Evolutionary conservation across 2,113 vertebrate genomes (phyloP), one percentile per base, ranked within the genome.

Genomic region (Notarius lentiginosus): DNA sequence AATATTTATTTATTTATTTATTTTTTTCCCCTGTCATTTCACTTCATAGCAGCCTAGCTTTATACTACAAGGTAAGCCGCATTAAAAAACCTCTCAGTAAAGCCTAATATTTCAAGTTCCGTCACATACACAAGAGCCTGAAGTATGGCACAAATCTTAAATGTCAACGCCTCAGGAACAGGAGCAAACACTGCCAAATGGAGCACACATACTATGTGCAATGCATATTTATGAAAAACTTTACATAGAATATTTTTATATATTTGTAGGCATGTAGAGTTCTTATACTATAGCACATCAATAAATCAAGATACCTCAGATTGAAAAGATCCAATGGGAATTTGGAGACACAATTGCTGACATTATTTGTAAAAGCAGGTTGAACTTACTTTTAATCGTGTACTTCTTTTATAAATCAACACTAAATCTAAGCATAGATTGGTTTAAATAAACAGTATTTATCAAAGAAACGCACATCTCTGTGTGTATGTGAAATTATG

Each of bases 111-210:
- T 89, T 90, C 86, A 90, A 90, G 84, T 90, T 89, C 79, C 70
- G 56, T 90, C 86, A 89, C 90, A 88, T 90, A 85, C 90, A 90
- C 84, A 86, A 85, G 80, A 85, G 84, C 68, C 86, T 79, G 79
- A 88, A 90, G 88, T 89, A 90, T 87, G 86, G 86, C 86, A 89
- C 88, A 89, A 89, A 90, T 89, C 88, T 90, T 90, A 90, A 90
- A 90, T 90, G 89, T 90, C 89, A 90, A 70, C 65, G 87, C 84
- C 84, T 76, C 66, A 9, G 80, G 86, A 88, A 85, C 79, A 85
- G 79, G 51, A 82, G 80, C 63, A 87, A 75, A 83, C 84, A 83
- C 55, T 85, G 85, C 77, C 82, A 84, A 88, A 88, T 84, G 73
- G 49, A 87, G 82, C 65, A 87, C 77, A 84, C 76, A 66, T 79